Evolutionary conservation across 2,888 invertebrate genomes (phyloP), one percentile per base, ranked within the genome.

Genomic region (Ectobius pallidus): DNA sequence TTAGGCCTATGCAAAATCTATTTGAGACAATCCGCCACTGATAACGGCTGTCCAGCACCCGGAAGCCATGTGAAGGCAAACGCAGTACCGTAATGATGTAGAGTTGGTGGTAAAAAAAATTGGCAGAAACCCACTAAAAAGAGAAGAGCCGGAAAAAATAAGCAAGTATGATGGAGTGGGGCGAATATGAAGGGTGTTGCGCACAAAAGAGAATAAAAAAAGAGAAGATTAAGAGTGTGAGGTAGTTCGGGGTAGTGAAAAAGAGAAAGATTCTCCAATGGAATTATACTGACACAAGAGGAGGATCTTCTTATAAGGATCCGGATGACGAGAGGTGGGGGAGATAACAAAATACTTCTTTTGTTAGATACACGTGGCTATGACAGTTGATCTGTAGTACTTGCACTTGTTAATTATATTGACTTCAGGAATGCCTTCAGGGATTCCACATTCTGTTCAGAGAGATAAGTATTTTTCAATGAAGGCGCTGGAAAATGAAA

Each of bases 141-240:
- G 46, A 46, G 46, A 46, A 58, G 32, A 55, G 22, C 55, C 30
- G 55, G 55, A 55, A 55, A 55, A 55, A 55, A 55, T 27, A 55
- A 11, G n/a, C n/a, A 34, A 55, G 27, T 55, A 55, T 55, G 25
- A 27, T 55, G 55, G 55, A 27, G 27, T 55, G 55, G 55, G 55
- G 55, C 6, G 55, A 55, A 55, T 55, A 55, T 55, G 55, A 55
- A 55, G 55, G 55, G 55, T 25, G 55, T 55, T 55, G 3, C 55
- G 22, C 55, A 55, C 55, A 55, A 55, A 58, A 30, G 16, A 39
- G 39, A 1, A 25, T 22, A 52, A 25, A 52, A 52, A 52, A 25
- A 3, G 1, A n/a, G 58, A 58, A 32, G 32, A 58, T 58, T 30
- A n/a, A 27, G 32, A 30, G 58, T 32, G 58, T 30, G 58, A n/a